phyloP scores from a whole-genome alignment of 2,113 vertebrate species.

The Trogon melanurus region DNA sequence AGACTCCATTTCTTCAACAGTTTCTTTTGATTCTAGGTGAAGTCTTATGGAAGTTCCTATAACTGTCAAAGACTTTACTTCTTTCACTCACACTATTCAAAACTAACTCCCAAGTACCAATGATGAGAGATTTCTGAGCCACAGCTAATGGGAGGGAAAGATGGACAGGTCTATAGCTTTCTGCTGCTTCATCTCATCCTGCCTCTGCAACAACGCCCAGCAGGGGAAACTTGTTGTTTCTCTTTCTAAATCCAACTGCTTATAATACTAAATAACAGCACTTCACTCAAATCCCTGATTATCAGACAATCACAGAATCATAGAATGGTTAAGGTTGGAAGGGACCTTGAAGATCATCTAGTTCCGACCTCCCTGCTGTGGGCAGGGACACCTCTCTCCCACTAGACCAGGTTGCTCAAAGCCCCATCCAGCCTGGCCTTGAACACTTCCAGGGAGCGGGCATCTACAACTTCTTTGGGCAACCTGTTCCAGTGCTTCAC shows the following conservation, averaged over 20 bases:
- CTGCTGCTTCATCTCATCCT: neutral
- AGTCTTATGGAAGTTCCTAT: neutral
- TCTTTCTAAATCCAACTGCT: neutral
- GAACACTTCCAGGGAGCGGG: no score
- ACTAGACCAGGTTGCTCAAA: no score
- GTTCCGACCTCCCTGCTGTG: no score
- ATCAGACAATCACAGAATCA: neutral
- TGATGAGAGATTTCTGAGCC: neutral
- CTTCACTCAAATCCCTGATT: neutral
- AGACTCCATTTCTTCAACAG: neutral
- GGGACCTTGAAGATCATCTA: no score
- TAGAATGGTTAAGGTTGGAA: no score
- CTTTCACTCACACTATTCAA: neutral
- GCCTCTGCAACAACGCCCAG: neutral
- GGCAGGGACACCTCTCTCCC: no score
- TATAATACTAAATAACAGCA: neutral
- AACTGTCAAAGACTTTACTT: neutral
- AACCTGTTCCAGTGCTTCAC: no score
- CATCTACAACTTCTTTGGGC: no score
- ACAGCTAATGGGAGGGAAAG: neutral
- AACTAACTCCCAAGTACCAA: neutral
- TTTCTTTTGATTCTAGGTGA: neutral
- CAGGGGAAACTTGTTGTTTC: neutral
- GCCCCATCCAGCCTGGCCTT: no score
- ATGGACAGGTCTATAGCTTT: rapidly evolving